A percentile compares a stretch with the other conserved stretches of the same genome.
phyloP scores from a whole-genome alignment of 2,797 vertebrate genomes.

The Notoglanidium macrostoma region DNA sequence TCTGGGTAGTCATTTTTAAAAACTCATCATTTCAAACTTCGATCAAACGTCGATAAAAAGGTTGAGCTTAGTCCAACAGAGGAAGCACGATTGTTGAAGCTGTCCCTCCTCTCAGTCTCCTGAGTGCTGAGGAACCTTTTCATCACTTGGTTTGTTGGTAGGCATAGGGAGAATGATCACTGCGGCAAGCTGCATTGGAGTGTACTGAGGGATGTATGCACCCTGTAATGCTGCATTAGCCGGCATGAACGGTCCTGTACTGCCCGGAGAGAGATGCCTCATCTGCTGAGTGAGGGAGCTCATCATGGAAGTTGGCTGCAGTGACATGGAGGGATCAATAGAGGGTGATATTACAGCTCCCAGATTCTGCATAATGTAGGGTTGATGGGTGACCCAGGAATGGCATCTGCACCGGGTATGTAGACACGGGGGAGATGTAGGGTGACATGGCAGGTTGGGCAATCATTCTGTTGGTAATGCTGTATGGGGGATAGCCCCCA shows the following conservation, averaged over 20 bases:
- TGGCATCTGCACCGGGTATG: conserved; percentile 98
- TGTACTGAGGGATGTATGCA: conserved; percentile 92
- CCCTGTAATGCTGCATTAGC: conserved; percentile 93
- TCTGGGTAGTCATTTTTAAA: conserved; percentile 89
- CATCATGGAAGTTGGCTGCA: conserved; percentile 94
- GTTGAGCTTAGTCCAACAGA: conserved; percentile 89
- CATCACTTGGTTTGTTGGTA: conserved; percentile 98
- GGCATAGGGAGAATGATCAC: conserved; percentile 91
- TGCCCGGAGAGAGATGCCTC: conserved; percentile 93
- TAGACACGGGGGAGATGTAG: conserved; percentile 93
- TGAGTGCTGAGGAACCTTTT: conserved; percentile 72
- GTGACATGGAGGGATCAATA: conserved; percentile 96
- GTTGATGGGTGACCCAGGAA: conserved; percentile 97
- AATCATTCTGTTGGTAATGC: conserved; percentile 98
- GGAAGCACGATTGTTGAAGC: conserved; percentile 93
- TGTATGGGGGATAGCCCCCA: conserved; percentile 95
- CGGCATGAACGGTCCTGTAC: conserved; percentile 93
- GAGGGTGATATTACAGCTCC: conserved; percentile 97
- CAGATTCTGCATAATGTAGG: conserved; percentile 96
- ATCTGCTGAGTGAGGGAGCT: conserved; percentile 93
- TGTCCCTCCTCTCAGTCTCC: conserved; percentile 79
- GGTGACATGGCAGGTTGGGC: conserved; percentile 92
- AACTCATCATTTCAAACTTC: conserved; percentile 87
- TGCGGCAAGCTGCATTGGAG: conserved; percentile 87
- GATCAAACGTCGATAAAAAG: conserved; percentile 89